Evolutionary conservation across 2,888 invertebrate genomes (phyloP), one percentile per base, ranked within the genome.

Genomic region (Villa cingulata): DNA sequence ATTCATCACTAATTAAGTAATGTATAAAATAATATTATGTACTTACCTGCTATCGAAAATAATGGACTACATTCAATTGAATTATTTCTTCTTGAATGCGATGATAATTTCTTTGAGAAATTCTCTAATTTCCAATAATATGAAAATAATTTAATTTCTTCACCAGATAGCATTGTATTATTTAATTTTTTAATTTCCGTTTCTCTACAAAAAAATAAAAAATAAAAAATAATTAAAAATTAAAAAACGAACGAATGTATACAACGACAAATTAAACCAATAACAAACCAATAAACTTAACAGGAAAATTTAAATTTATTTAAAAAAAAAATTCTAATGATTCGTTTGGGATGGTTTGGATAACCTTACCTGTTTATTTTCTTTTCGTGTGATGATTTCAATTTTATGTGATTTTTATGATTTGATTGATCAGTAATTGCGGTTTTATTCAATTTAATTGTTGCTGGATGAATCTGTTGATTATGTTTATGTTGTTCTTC

Each of bases 71-170:
- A 56, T 15, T 63, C 51, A 12, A 53, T 57, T 18, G 52, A 53
- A 15, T 56, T 57, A 3, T 56, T 53, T 0, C 52, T 52, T 37
- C 58, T 55, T 16, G 68, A 56, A 23, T 23, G 23, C 4, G n/a
- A n/a, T n/a, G n/a, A n/a, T n/a, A 23, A 6, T 32, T 58, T 60
- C 29, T 59, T 54, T 3, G 62, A 62, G 41, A 66, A 59, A 49
- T 66, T 66, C n/a, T 69, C 67, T 42, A 69, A 46, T 45, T 64
- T 65, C 69, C 69, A 69, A 47, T 65, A 66, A 48, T 69, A 69
- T 1, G 64, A 64, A 51, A 68, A 68, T 0, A 65, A 54, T 47
- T 64, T 64, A 4, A 63, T 50, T 44, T 66, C 58, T n/a, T 55
- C 57, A 50, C 49, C 51, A 10, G 50, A 42, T 14, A 53, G 45